These are phyloP conservation scores for Palythoa caribaeorum DNA, from an alignment of 92 coral and sea anemone species.

Conservation along the genomic window DNA sequence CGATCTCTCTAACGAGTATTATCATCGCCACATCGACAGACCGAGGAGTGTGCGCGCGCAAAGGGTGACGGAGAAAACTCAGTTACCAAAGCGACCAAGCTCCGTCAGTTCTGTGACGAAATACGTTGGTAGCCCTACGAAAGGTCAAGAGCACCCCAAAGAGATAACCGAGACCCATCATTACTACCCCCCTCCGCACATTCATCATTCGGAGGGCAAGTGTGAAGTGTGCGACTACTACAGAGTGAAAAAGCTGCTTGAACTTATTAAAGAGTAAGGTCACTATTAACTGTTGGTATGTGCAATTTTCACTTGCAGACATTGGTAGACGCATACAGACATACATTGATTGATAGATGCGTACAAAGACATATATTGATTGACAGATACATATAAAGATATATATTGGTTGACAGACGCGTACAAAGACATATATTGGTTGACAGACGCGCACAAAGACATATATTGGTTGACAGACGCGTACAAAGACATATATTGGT, in stretches of 20 bases:
- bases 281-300: not conserved
- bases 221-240: slow-evolving; percentile 86
- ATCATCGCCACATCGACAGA: slow-evolving; percentile 64
- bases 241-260: slow-evolving; percentile 80
- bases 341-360: not conserved
- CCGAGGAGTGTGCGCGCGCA: slow-evolving; percentile 89
- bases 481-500: not conserved
- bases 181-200: slow-evolving; percentile 61
- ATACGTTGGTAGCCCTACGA: slow-evolving; percentile 33
- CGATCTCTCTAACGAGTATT: slow-evolving; percentile 76
- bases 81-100: slow-evolving; percentile 85
- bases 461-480: not conserved
- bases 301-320: not conserved
- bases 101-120: slow-evolving; percentile 75
- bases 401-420: not conserved
- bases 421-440: not conserved
- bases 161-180: slow-evolving; percentile 64
- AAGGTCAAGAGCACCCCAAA: slow-evolving; percentile 35
- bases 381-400: not conserved
- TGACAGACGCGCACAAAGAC: not conserved
- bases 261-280: slow-evolving; percentile 77
- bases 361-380: too few relatives aligned
- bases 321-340: too few relatives aligned
- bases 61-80: slow-evolving; percentile 71
- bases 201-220: slow-evolving; percentile 86